Percentiles rank a stretch among this genome's conserved stretches.
These are phyloP conservation scores for Hypsibius dujardini DNA, from an alignment of 1,140 invertebrate species.

Conservation along the genomic window DNA sequence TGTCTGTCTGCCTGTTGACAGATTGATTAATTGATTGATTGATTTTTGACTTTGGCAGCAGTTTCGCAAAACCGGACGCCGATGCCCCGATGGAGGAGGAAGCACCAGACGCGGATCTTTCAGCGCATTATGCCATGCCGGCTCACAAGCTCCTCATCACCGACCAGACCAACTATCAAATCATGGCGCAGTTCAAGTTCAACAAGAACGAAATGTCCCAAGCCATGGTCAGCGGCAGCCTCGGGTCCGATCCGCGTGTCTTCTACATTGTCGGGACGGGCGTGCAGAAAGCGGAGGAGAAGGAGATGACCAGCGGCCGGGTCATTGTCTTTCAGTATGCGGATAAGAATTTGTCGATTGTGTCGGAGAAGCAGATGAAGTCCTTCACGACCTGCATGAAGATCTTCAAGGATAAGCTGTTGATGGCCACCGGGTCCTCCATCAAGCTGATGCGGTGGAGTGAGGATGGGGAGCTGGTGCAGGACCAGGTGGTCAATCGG, in stretches of 20 bases:
- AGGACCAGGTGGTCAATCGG: neutral
- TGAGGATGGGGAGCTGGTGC: slow-evolving; percentile 13
- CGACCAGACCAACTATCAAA: slow-evolving; percentile 14
- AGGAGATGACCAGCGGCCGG: slow-evolving; percentile 70
- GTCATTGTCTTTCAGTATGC: slow-evolving; percentile 78
- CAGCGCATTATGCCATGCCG: neutral
- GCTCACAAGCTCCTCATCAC: slow-evolving; percentile 6
- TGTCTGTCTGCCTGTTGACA: no score
- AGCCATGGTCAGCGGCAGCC: slow-evolving; percentile 33
- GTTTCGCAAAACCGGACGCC: no score
- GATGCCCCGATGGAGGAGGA: no score
- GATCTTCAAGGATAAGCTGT: slow-evolving; percentile 2
- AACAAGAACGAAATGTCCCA: neutral
- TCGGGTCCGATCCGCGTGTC: slow-evolving; percentile 72
- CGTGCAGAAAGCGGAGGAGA: slow-evolving; percentile 76
- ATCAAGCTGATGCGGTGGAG: slow-evolving; percentile 26
- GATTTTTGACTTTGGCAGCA: no score
- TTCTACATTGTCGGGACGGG: slow-evolving; percentile 92
- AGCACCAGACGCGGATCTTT: no score
- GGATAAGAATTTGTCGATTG: slow-evolving; percentile 36
- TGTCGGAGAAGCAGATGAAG: neutral
- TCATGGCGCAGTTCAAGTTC: neutral
- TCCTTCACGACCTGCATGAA: neutral
- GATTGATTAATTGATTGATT: no score
- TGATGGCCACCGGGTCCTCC: neutral